Conservation (phyloP, 1,140 invertebrate genomes). For the Drosophila nigromelanica region DNA sequence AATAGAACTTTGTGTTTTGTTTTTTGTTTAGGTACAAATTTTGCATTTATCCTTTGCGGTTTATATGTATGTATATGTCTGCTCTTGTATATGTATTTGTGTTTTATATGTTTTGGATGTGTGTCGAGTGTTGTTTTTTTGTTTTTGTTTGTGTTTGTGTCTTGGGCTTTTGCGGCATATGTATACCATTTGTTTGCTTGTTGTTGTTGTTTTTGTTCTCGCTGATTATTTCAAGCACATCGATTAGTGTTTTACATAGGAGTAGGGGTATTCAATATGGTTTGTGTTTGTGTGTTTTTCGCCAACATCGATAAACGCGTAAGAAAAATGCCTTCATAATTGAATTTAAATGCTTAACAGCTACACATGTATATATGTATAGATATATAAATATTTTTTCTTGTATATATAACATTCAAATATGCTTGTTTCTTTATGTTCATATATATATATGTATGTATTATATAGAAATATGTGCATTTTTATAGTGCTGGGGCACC, state of each 20-base stretch:
- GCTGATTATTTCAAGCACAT: conserved; percentile 63
- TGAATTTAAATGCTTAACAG: conserved; percentile 72
- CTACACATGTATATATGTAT: conserved; percentile 69
- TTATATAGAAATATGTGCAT: conserved; percentile 41
- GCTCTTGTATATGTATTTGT: conserved; percentile 35
- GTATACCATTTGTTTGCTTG: not conserved
- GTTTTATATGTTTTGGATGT: conserved; percentile 26
- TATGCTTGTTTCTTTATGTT: conserved; percentile 24
- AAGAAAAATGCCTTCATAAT: conserved; percentile 73
- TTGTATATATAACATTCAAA: conserved; percentile 63
- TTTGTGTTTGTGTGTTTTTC: not conserved
- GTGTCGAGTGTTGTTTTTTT: conserved; percentile 17
- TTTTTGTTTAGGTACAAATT: conserved; percentile 68
- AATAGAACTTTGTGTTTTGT: not conserved
- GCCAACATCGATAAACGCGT: conserved; percentile 63
- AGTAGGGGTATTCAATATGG: conserved; percentile 17
- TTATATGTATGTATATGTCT: conserved; percentile 35
- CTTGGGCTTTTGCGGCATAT: no score
- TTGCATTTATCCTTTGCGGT: conserved; percentile 41
- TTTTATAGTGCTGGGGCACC: conserved; percentile 50
- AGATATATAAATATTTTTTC: conserved; percentile 35
- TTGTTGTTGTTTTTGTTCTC: conserved; percentile 24
- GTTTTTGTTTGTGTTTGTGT: conserved; percentile 16
- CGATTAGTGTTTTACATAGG: conserved; percentile 41
- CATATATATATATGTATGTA: conserved; percentile 46